Evolutionary conservation across 2,797 vertebrate genomes (phyloP), one percentile per base, ranked within the genome.

Genomic region (Hapalemur alaotrensis): DNA sequence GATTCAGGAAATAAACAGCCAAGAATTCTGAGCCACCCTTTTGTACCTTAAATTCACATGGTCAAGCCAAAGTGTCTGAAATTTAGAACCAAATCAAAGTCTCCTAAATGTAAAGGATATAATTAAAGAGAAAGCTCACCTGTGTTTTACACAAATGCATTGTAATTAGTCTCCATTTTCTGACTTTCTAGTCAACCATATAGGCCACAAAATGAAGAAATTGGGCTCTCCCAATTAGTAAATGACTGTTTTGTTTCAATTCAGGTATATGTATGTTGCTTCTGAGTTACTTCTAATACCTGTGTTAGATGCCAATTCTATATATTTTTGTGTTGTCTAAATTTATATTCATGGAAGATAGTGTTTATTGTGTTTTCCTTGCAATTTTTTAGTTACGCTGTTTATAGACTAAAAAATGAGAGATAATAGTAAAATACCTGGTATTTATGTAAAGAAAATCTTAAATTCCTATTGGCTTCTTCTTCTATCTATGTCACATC

Each of bases 1-100:
- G 91, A 93, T 93, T 95, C 67, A 63, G 61, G 86, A 96, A 97
- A 94, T 89, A 95, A 94, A 95, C 69, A 94, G 38, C 61, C 76
- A 91, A 93, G 83, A 95, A 90, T 85, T 96, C 79, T 52, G 69
- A 96, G 43, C 61, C 73, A 94, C 81, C 48, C 50, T 10, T 67
- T 87, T 84, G 30, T 69, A 72, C 11, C 67, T 95, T 75, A 83
- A 94, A 89, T 89, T 94, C 67, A 73, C 69, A 89, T 30, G 65
- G 73, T 83, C 87, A 97, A 92, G 75, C 57, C 57, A 93, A 90
- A 94, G 48, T 61, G 30, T 41, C 72, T 97, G 13, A 91, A 95
- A 97, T 80, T 61, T 87, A 88, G 80, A 43, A 69, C 22, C 46
- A 61, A 87, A 94, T 50, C 15, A 48, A 95, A 89, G 75, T 61